Percentiles rank a stretch among this genome's conserved stretches.
These are phyloP conservation scores for Listronotus bonariensis DNA, from an alignment of 1,140 invertebrate species.

Conservation along the genomic window DNA sequence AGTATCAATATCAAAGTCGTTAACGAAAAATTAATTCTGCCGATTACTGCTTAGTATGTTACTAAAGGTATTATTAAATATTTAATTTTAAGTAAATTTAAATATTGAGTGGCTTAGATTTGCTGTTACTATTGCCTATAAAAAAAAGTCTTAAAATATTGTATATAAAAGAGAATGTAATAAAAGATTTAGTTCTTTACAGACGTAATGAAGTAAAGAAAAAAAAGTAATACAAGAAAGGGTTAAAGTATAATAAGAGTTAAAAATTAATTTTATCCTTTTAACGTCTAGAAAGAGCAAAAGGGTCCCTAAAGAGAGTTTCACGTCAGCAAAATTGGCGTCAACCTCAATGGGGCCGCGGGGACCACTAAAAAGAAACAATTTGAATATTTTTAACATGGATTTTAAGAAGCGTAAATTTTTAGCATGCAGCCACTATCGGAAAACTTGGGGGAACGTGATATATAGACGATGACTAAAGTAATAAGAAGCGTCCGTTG, in stretches of 20 bases:
- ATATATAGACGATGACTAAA: constrained; percentile 42
- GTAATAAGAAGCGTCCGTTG: constrained; percentile 28
- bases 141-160: neutral
- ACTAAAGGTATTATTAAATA: no score
- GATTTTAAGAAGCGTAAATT: constrained; percentile 59
- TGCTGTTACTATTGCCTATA: no score
- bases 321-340: constrained; percentile 59
- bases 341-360: constrained; percentile 58
- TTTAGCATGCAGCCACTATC: constrained; percentile 50
- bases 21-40: no score
- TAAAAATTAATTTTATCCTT: constrained; percentile 50
- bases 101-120: no score
- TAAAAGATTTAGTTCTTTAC: no score
- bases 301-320: constrained; percentile 51
- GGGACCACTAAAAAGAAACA: constrained; percentile 56
- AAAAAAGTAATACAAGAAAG: constrained; percentile 4
- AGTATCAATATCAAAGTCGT: no score
- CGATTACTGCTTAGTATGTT: no score
- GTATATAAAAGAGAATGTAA: no score
- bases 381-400: constrained; percentile 60
- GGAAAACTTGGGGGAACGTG: constrained; percentile 35
- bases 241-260: constrained; percentile 14
- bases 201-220: no score
- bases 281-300: constrained; percentile 48
- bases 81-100: no score